Evolutionary conservation across 1,140 invertebrate species (phyloP).

Genomic region (Maconellicoccus hirsutus): DNA sequence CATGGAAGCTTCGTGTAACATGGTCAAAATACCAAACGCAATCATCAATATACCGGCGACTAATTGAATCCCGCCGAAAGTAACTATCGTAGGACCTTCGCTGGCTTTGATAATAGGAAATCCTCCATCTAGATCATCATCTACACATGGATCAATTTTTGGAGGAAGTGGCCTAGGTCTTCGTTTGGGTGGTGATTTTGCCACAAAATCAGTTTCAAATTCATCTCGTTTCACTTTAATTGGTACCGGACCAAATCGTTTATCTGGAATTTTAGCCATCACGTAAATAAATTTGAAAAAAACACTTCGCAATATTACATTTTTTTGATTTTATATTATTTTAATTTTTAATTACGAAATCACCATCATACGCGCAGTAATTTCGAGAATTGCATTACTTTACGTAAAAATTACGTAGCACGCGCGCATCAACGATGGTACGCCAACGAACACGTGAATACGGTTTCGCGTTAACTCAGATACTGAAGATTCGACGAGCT

Average conservation of each 20-base stretch:
- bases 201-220: background rate
- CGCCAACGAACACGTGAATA: no score
- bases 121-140: background rate
- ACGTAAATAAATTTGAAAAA: no score
- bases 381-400: no score
- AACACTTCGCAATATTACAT: background rate
- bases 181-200: background rate
- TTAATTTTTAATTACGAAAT: no score
- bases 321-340: no score
- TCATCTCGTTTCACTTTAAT: background rate
- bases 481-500: no score
- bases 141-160: background rate
- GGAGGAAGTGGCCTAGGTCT: background rate
- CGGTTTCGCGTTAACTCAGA: no score
- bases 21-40: slow-evolving; percentile 42
- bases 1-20: slow-evolving; percentile 43
- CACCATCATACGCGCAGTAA: no score
- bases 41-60: slow-evolving; percentile 44
- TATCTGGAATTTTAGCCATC: background rate
- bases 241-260: background rate
- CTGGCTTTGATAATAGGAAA: background rate
- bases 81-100: background rate
- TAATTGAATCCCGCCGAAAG: slow-evolving; percentile 41
- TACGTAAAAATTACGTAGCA: no score
- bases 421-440: no score